Evolutionary conservation across 37 sponge, comb jelly and placozoan species (phyloP).

Genomic region (Crambe crambe): DNA sequence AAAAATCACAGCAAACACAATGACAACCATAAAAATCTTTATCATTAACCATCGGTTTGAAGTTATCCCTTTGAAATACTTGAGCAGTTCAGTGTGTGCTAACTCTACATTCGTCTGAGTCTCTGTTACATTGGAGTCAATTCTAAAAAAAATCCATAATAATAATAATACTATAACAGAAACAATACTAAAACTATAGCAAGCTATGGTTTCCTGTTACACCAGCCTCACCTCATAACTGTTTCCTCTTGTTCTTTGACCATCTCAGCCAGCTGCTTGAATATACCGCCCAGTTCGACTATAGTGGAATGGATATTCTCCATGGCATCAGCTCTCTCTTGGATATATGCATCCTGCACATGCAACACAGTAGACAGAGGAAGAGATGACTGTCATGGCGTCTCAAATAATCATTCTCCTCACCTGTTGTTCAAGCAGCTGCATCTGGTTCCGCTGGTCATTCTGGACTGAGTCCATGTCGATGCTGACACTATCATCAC

Average conservation of each 20-base stretch:
- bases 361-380: not conserved
- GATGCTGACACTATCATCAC: slow-evolving; percentile 43
- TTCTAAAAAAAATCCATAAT: slow-evolving; percentile 63
- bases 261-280: slow-evolving; percentile 96
- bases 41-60: slow-evolving; percentile 99
- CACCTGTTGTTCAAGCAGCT: slow-evolving; percentile 75
- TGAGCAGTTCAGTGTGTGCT: slow-evolving; percentile 94
- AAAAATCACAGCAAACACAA: slow-evolving; percentile 95
- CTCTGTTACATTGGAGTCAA: slow-evolving; percentile 92
- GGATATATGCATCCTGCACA: slow-evolving; percentile 77
- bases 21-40: slow-evolving; percentile 91
- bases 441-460: slow-evolving; percentile 47
- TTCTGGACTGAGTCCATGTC: slow-evolving; percentile 70
- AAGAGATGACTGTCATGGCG: too few species aligned
- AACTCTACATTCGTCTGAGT: slow-evolving; percentile 92
- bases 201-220: not conserved
- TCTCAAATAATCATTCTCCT: too few species aligned
- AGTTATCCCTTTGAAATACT: slow-evolving; percentile 94
- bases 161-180: not conserved
- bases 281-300: slow-evolving; percentile 93
- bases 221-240: slow-evolving; percentile 72
- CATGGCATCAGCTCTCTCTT: slow-evolving; percentile 95
- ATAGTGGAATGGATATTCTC: slow-evolving; percentile 95
- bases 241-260: slow-evolving; percentile 96
- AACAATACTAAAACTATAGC: too few species aligned